Conservation (phyloP, 2,797 vertebrate genomes). For the Cynopterus sphinx region DNA sequence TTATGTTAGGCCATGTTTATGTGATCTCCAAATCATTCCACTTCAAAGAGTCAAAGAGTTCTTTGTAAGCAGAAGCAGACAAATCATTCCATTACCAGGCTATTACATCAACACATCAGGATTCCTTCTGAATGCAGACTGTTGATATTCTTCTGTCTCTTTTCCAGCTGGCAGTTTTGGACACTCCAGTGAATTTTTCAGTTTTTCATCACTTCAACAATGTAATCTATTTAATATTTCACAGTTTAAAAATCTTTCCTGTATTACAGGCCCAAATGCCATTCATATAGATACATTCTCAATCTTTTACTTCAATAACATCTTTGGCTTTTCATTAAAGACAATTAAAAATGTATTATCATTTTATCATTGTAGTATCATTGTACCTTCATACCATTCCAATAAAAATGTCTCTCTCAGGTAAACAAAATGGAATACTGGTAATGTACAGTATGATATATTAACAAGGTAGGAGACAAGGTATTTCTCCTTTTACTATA, state of each 20-base stretch:
- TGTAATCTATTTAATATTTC: conserved; percentile 80
- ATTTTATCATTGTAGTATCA: background rate
- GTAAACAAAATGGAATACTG: background rate
- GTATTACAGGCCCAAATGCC: conserved; percentile 75
- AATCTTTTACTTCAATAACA: conserved; percentile 71
- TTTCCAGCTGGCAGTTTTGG: conserved; percentile 79
- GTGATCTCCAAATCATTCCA: conserved; percentile 82
- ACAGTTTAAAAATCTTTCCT: conserved; percentile 82
- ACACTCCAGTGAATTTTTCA: conserved; percentile 76
- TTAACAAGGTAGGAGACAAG: background rate
- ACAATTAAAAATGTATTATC: conserved; percentile 65
- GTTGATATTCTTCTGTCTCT: conserved; percentile 78
- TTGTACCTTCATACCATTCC: background rate
- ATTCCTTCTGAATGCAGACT: conserved; percentile 84
- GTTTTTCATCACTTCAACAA: conserved; percentile 80
- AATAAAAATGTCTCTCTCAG: conserved; percentile 5
- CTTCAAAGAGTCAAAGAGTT: conserved; percentile 84
- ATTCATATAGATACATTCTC: conserved; percentile 74
- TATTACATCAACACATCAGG: conserved; percentile 85
- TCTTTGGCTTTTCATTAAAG: conserved; percentile 75
- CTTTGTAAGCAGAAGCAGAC: conserved; percentile 82
- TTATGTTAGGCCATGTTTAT: conserved; percentile 82
- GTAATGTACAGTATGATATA: background rate
- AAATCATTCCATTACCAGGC: conserved; percentile 83
- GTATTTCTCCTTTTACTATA: background rate